These are phyloP conservation scores for Muricea muricata DNA, from an alignment of 92 coral and sea anemone species.

Conservation along the genomic window DNA sequence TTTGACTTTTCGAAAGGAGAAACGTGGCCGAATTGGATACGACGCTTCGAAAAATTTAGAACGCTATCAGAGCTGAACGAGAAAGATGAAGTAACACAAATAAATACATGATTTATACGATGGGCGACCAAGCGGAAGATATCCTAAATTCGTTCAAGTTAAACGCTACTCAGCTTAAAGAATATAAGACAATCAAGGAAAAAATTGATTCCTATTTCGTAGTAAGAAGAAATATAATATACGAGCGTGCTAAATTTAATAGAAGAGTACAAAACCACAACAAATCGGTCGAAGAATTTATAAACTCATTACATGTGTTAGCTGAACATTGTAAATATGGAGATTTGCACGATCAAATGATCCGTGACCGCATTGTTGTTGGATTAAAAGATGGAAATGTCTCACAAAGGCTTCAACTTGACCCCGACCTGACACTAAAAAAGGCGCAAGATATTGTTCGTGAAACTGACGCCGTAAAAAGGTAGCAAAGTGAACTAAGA, in stretches of 20 bases:
- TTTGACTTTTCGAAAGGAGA: too few relatives aligned
- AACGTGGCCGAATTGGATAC: too few relatives aligned
- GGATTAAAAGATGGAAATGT: slow-evolving; percentile 23
- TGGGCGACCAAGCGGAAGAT: slow-evolving; percentile 39
- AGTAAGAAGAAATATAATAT: too few relatives aligned
- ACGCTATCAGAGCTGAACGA: slow-evolving; percentile 22
- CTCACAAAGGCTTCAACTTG: slow-evolving; percentile 21
- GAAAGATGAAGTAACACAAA: not conserved
- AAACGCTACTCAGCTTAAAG: not conserved
- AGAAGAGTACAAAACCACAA: not conserved
- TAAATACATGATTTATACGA: slow-evolving; percentile 18
- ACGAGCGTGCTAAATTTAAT: too few relatives aligned
- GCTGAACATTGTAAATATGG: slow-evolving; percentile 25
- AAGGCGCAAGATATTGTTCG: not conserved
- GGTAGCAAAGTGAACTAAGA: slow-evolving; percentile 9
- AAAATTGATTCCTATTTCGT: too few relatives aligned
- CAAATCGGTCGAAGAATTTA: not conserved
- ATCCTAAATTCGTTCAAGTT: slow-evolving; percentile 14
- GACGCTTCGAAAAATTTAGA: slow-evolving; percentile 43
- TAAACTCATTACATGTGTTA: not conserved
- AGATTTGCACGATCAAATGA: slow-evolving; percentile 14
- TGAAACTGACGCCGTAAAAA: slow-evolving; percentile 19
- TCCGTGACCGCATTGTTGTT: slow-evolving; percentile 39
- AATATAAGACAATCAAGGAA: too few relatives aligned
- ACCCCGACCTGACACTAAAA: not conserved